Base-by-base conservation (phyloP, 2,113 vertebrate species). In the Motacilla alba region DNA sequence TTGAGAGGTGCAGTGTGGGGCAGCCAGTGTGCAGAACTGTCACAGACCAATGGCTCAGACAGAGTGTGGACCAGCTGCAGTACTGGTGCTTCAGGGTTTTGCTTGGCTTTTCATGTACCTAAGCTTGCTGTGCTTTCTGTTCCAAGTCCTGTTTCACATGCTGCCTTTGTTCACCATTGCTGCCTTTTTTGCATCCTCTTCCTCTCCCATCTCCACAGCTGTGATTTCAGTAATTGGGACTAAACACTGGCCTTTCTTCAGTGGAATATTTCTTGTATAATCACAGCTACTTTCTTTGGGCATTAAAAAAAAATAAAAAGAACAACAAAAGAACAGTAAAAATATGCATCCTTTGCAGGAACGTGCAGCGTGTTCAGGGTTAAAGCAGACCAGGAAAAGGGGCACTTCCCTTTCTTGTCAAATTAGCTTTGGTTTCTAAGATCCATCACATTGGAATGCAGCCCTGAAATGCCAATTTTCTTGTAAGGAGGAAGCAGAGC, bases 371-470 rank as follows among this genome's bases (percentile, higher is more conserved):
- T 77, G 46, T 55, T 90, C 52, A 88, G 91, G 83, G 84, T 92
- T 94, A 95, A 97, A 96, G 52, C 58, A 74, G 88, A 67, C 70
- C 88, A 82, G 43, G 88, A 90, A 95, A 94, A 95, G 79, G 69
- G 85, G 67, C 19, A 59, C 70, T 95, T 97, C 95, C 88, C 83
- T 70, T 93, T 77, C 84, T 77, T 97, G 66, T 95, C 74, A 87
- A 64, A 90, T 95, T 82, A 75, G 60, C 89, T 87, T 95, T 87
- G 88, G 94, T 93, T 94, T 91, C 92, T 94, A 92, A 93, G 87
- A 93, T 93, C 89, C 92, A 79, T 91, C 75, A 89, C 0, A 15
- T 85, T 96, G 86, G 64, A 95, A 90, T 92, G 37, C 66, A 95
- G 94, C 63, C 75, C 60, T 93, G 62, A 91, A 89, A 76, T 1